Evolutionary conservation across 1,140 invertebrate species (phyloP).

Genomic region (Polypedilum pembai): DNA sequence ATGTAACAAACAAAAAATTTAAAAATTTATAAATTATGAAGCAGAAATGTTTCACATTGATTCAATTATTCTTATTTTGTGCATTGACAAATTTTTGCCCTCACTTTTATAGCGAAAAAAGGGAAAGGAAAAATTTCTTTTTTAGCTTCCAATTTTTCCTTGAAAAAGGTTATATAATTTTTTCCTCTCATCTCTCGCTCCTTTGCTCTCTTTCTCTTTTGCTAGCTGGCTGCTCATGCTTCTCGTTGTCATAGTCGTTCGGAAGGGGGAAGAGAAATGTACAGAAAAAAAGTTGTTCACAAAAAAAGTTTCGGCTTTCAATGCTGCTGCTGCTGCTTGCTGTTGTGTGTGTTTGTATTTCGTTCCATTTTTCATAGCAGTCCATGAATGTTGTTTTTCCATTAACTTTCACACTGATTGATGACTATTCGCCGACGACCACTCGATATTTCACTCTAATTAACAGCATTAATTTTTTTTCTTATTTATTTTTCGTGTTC

Average conservation of each 20-base stretch:
- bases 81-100: too few species aligned
- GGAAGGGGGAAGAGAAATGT: not conserved
- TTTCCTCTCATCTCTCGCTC: not conserved
- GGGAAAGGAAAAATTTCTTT: not conserved
- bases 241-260: too few species aligned
- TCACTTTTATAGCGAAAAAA: too few species aligned
- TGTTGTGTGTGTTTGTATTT: slow-evolving; percentile 1
- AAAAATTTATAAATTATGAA: too few species aligned
- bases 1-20: too few species aligned
- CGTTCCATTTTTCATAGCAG: not conserved
- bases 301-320: not conserved
- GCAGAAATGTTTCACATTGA: not conserved
- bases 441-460: slow-evolving; percentile 1
- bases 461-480: slow-evolving; percentile 29
- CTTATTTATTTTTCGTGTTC: slow-evolving; percentile 24
- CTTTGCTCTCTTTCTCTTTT: not conserved
- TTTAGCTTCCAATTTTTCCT: not conserved
- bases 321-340: not conserved
- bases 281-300: not conserved
- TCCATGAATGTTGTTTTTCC: not conserved
- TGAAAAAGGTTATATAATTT: slow-evolving; percentile 27
- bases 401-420: not conserved
- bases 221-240: too few species aligned
- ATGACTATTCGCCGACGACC: not conserved
- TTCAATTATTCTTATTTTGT: not conserved